Evolutionary conservation across 2,113 vertebrate species (phyloP).

Genomic region (Axis porcinus): DNA sequence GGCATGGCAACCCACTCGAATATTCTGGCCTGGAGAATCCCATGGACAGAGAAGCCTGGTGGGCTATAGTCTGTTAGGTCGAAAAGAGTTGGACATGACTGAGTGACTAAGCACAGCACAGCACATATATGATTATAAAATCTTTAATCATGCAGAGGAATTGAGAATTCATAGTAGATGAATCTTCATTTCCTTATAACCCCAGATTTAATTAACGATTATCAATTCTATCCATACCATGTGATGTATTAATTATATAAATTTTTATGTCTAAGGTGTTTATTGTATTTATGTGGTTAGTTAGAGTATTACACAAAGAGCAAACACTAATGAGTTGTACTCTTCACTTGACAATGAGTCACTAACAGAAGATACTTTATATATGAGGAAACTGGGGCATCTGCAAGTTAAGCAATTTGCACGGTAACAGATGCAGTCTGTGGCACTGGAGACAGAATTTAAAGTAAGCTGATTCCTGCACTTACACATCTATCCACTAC

Average conservation of each 20-base stretch:
- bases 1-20: neutral
- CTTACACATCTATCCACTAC: neutral
- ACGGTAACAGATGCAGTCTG: neutral
- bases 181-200: neutral
- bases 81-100: rapidly evolving
- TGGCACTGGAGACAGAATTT: neutral
- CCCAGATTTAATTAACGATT: neutral
- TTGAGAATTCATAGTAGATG: neutral
- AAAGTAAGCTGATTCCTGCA: neutral
- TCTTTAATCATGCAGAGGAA: neutral
- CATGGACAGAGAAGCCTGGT: neutral
- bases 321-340: neutral
- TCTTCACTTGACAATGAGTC: neutral
- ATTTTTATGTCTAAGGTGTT: neutral
- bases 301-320: neutral
- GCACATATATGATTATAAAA: neutral
- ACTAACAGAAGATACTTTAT: neutral
- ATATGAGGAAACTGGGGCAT: neutral
- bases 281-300: neutral
- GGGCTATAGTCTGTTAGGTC: rapidly evolving
- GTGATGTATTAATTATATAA: neutral
- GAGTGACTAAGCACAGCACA: neutral
- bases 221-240: neutral
- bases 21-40: neutral
- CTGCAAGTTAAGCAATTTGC: neutral